Percentiles rank a stretch among this genome's conserved stretches.
These are phyloP conservation scores for Crotalus horridus DNA, from an alignment of 2,113 vertebrate species.

Conservation along the genomic window DNA sequence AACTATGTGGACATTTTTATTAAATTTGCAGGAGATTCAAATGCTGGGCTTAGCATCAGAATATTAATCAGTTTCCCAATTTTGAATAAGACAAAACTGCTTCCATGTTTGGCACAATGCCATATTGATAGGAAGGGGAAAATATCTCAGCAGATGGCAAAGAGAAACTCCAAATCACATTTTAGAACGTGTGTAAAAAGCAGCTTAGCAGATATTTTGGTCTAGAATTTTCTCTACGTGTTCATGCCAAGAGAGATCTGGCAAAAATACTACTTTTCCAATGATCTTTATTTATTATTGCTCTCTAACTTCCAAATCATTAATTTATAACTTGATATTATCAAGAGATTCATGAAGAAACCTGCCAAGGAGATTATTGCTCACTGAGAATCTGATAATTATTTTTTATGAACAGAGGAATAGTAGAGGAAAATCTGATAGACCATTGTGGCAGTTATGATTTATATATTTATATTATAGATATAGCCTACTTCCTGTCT, in stretches of 20 bases:
- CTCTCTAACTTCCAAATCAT: conserved; percentile 42
- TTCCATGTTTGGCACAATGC: conserved; percentile 66
- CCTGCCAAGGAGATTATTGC: background rate
- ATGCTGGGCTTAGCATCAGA: background rate
- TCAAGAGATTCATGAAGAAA: conserved; percentile 1
- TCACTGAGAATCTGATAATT: conserved; percentile 7
- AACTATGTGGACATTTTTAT: background rate
- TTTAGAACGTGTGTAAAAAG: conserved; percentile 57
- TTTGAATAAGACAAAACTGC: conserved; percentile 42
- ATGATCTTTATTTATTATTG: conserved; percentile 64
- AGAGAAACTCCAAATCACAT: conserved; percentile 53
- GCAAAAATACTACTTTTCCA: conserved; percentile 51
- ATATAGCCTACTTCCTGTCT: too few relatives aligned
- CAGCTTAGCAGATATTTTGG: conserved; percentile 52
- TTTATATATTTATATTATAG: too few relatives aligned
- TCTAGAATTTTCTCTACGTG: conserved; percentile 53
- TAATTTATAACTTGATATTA: conserved; percentile 39
- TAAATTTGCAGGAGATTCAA: background rate
- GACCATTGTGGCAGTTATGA: background rate
- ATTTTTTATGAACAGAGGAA: conserved; percentile 20
- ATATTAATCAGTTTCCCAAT: conserved; percentile 48
- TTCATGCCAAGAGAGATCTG: conserved; percentile 65
- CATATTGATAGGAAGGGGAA: conserved; percentile 44
- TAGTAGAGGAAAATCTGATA: background rate
- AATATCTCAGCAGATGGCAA: conserved; percentile 66